A percentile compares a stretch with the other conserved stretches of the same genome.
Conservation (phyloP, 2,888 invertebrate genomes). For the Toxonevra muliebris region DNA sequence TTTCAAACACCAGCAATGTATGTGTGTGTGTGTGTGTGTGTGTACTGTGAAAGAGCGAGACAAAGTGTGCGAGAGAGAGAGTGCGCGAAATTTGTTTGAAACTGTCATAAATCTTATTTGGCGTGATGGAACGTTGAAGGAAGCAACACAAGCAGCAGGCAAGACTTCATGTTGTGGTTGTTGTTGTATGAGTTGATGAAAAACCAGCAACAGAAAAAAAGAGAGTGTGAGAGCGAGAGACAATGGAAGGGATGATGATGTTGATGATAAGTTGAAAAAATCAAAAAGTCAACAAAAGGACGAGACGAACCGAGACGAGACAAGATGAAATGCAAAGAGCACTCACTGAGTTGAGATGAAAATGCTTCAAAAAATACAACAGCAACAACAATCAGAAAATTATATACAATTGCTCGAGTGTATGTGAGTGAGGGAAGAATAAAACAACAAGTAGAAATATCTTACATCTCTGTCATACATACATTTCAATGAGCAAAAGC, state of each 20-base stretch:
- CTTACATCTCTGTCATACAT: conserved; percentile 15
- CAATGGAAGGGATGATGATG: not conserved
- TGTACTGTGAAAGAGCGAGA: conserved; percentile 33
- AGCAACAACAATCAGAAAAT: conserved; percentile 2
- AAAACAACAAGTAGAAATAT: not conserved
- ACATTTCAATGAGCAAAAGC: conserved; percentile 28
- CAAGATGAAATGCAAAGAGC: conserved; percentile 14
- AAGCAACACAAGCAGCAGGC: conserved; percentile 31
- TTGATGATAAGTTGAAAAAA: not conserved
- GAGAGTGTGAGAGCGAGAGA: conserved; percentile 3
- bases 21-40: conserved; percentile 16
- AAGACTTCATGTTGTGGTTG: conserved; percentile 25
- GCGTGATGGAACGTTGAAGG: conserved; percentile 52
- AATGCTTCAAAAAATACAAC: conserved; percentile 21
- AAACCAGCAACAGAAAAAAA: conserved; percentile 9
- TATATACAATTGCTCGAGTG: conserved; percentile 3
- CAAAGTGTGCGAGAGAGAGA: conserved; percentile 41
- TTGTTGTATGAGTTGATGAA: conserved; percentile 11
- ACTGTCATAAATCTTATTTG: conserved; percentile 64
- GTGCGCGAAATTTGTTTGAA: conserved; percentile 57
- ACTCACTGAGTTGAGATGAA: conserved; percentile 5
- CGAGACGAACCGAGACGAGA: conserved; percentile 6
- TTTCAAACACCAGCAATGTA: conserved; percentile 25
- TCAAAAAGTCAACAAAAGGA: not conserved
- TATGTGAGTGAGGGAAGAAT: conserved; percentile 9